Percentiles rank a stretch among this genome's conserved stretches.
Evolutionary conservation across 2,113 vertebrate species (phyloP).

Genomic region (Pseudopodoces humilis): DNA sequence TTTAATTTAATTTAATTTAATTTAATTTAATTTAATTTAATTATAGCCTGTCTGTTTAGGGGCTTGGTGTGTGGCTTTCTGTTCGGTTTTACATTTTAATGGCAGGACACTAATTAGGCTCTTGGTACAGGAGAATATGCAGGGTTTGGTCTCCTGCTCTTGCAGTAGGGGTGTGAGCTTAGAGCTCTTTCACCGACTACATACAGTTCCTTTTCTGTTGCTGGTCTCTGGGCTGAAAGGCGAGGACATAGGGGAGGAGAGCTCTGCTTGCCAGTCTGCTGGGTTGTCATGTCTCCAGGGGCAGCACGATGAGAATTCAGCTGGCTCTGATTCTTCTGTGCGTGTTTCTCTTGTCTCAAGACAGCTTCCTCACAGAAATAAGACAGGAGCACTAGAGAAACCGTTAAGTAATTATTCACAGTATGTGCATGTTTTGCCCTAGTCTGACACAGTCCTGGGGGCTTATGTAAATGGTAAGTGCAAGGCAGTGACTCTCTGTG

Average conservation of each 20-base stretch:
- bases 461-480: not conserved
- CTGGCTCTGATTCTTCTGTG: not conserved
- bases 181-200: not conserved
- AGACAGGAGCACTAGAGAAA: not conserved
- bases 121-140: not conserved
- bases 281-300: not conserved
- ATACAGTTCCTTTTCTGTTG: not conserved
- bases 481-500: not conserved
- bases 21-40: not conserved
- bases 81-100: not conserved
- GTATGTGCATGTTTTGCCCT: not conserved
- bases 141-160: not conserved
- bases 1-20: too few species aligned
- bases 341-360: not conserved
- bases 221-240: not conserved
- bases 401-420: not conserved
- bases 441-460: not conserved
- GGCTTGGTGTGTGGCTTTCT: not conserved
- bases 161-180: not conserved
- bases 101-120: not conserved
- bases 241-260: not conserved
- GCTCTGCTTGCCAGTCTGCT: not conserved
- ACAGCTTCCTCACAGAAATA: not conserved
- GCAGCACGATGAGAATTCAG: not conserved
- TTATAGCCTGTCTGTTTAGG: not conserved